Base-by-base conservation (phyloP, 2,888 invertebrate species). In the Lysandra bellargus region DNA sequence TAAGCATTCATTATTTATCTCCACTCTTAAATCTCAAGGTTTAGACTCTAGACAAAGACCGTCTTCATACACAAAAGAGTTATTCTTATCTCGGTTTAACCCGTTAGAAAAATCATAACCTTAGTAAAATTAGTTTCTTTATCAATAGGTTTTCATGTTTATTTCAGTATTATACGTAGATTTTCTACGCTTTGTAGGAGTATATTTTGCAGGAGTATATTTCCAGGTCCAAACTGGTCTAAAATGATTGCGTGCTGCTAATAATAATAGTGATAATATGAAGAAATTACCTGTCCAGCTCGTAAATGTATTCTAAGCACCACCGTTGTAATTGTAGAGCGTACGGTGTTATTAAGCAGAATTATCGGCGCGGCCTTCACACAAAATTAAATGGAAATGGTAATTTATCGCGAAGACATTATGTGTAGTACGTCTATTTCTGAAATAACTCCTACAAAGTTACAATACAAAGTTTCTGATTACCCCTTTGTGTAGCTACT, bases 1-100 rank as follows among this genome's bases (percentile, higher is more conserved):
- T 33, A 69, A 69, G 69, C 33, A 17, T 69, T 69, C 33, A 69
- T 69, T 69, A 69, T 69, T 69, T 69, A 69, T 69, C 69, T 69
- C 69, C 23, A 69, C 69, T 37, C 69, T 69, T 69, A 69, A 69
- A 69, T 69, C 69, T 33, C 69, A 69, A 69, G 69, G 69, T 69
- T 69, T 69, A 69, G 14, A 69, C 69, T 37, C 33, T 69, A 69
- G 33, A 69, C 17, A 69, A 69, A 69, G 69, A 69, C 30, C 69
- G 69, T 33, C 69, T 33, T 37, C 33, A 4, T 37, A 37, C 69
- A 69, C 69, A 69, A 69, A 69, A 37, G 69, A 69, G 69, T 33
- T 69, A 69, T 69, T 33, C 69, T 69, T 69, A 69, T 37, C 69
- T 69, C 69, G 69, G 14, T 69, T 69, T 57, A 57, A 69, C 33